Conservation (phyloP, 1,140 invertebrate species). For the Meloidogyne chitwoodi region DNA sequence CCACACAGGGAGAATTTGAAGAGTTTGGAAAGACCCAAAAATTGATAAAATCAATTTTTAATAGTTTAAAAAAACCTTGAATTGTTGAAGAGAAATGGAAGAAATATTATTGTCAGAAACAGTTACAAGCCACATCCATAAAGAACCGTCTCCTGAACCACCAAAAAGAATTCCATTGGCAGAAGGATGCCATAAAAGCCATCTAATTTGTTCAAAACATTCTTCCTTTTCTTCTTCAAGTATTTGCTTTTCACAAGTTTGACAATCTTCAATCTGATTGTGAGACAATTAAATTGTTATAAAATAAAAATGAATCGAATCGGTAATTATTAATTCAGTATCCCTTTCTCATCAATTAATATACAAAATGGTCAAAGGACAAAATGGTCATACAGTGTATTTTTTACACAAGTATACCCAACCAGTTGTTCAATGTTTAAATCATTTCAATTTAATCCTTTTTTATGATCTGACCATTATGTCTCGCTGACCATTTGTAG, state of each 20-base stretch:
- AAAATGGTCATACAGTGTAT: too few species aligned
- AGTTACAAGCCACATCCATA: constrained; percentile 36
- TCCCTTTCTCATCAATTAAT: too few species aligned
- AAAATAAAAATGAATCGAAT: too few species aligned
- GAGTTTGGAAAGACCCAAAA: constrained; percentile 28
- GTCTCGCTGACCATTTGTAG: too few species aligned
- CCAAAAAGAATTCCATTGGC: constrained; percentile 35
- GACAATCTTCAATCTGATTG: constrained; percentile 16
- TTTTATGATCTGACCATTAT: too few species aligned
- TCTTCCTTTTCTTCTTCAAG: not conserved
- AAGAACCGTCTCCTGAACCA: constrained; percentile 18
- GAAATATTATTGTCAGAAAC: not conserved
- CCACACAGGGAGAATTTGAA: constrained; percentile 23
- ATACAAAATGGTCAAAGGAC: too few species aligned
- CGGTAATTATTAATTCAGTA: too few species aligned
- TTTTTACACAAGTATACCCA: too few species aligned
- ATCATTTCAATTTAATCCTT: too few species aligned
- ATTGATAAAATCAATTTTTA: constrained; percentile 12
- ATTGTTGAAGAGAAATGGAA: not conserved
- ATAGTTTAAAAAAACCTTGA: constrained; percentile 17
- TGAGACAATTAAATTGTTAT: not conserved
- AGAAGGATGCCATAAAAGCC: constrained; percentile 33
- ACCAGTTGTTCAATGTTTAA: too few species aligned
- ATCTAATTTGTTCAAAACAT: constrained; percentile 21
- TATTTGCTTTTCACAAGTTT: not conserved